Percentiles rank a stretch among this genome's conserved stretches.
Conservation (phyloP, 2,888 invertebrate genomes). For the Eudasyphora cyanicolor region DNA sequence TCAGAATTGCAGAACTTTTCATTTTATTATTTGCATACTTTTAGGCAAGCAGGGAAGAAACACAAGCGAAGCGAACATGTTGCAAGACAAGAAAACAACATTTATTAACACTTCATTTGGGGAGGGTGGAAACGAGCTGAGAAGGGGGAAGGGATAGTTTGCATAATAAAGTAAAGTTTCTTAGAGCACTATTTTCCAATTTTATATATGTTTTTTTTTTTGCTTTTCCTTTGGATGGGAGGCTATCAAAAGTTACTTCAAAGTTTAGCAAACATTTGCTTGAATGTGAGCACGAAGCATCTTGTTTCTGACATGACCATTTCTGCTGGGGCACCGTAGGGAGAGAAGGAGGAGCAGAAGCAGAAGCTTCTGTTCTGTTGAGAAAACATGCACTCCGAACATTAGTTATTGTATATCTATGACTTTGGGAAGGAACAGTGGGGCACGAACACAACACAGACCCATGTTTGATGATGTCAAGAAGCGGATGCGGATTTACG, state of each 20-base stretch:
- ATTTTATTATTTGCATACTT: conserved; percentile 1
- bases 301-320: not conserved
- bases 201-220: conserved; percentile 16
- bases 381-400: conserved; percentile 43
- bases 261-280: conserved; percentile 57
- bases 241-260: conserved; percentile 63
- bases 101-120: conserved; percentile 64
- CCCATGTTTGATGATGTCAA: conserved; percentile 13
- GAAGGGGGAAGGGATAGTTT: conserved; percentile 59
- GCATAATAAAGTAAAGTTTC: conserved; percentile 61
- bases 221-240: conserved; percentile 21
- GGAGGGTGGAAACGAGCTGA: no score
- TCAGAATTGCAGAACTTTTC: not conserved
- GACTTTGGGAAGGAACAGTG: not conserved
- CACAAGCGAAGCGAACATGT: not conserved
- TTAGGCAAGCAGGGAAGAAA: not conserved
- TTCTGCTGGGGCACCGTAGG: not conserved
- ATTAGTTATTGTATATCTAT: conserved; percentile 38
- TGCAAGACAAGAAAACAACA: conserved; percentile 29
- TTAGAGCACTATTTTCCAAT: conserved; percentile 8
- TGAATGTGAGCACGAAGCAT: not conserved
- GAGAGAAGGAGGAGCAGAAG: not conserved
- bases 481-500: not conserved
- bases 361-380: conserved; percentile 27
- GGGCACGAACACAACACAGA: conserved; percentile 35